phyloP scores from a whole-genome alignment of 2,888 invertebrate species.

The Chloromyia formosa region DNA sequence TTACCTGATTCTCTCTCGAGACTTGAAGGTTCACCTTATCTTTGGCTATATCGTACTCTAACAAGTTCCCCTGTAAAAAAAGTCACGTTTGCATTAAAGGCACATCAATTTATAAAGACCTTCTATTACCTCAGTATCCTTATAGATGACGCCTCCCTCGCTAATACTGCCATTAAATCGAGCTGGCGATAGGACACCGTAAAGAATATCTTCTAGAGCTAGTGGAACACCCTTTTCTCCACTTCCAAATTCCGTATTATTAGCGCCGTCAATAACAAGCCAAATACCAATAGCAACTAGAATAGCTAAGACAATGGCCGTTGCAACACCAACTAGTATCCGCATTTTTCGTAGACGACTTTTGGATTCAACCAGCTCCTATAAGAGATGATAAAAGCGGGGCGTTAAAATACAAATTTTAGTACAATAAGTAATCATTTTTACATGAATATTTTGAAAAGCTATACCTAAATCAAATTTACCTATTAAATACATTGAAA shows the following conservation, averaged over 20 bases:
- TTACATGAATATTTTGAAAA: too few relatives aligned
- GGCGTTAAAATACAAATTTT: too few relatives aligned
- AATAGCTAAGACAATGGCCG: constrained; percentile 68
- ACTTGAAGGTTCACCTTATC: background rate
- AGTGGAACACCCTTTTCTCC: constrained; percentile 56
- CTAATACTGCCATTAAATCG: constrained; percentile 85
- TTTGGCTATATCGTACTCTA: constrained; percentile 30
- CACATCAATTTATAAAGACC: background rate
- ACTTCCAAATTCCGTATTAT: constrained; percentile 31
- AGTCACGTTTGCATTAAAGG: background rate
- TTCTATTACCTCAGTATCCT: constrained; percentile 65
- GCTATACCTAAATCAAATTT: too few relatives aligned
- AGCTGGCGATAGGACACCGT: constrained; percentile 71
- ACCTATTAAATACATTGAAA: too few relatives aligned
- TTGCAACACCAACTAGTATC: constrained; percentile 68
- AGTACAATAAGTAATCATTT: too few relatives aligned
- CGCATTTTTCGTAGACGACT: constrained; percentile 67
- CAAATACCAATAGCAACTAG: constrained; percentile 69
- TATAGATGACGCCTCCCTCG: constrained; percentile 73
- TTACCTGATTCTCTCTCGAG: constrained; percentile 7
- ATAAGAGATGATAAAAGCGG: constrained; percentile 49
- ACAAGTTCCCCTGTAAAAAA: constrained; percentile 9
- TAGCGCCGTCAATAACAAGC: constrained; percentile 64
- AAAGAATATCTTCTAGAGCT: constrained; percentile 76
- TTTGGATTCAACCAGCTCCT: constrained; percentile 71